A percentile compares a stretch with the other conserved stretches of the same genome.
Evolutionary conservation across 2,888 invertebrate species (phyloP).

Genomic region (Dolomedes plantarius): DNA sequence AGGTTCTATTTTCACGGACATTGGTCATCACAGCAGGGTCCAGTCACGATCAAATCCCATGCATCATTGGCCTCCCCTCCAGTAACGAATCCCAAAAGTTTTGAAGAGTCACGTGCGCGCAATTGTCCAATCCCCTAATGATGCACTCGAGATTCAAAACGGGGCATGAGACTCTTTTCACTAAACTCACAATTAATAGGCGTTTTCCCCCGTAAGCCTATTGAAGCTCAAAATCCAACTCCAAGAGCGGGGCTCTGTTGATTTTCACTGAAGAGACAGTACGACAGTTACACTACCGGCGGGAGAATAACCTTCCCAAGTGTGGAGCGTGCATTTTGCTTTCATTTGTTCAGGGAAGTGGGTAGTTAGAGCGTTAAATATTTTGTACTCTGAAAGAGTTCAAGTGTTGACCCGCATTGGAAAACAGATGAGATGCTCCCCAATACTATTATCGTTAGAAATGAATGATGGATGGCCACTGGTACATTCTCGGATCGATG

Average conservation of each 20-base stretch:
- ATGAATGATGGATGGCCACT: too few relatives aligned
- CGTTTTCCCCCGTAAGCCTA: conserved; percentile 20
- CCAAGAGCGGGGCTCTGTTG: neutral
- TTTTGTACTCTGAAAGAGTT: neutral
- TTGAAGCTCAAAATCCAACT: neutral
- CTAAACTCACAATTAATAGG: conserved; percentile 45
- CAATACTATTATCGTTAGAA: too few relatives aligned
- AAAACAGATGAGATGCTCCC: too few relatives aligned
- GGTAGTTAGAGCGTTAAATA: neutral
- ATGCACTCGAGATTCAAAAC: conserved; percentile 35
- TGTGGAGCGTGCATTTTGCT: neutral
- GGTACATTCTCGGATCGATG: too few relatives aligned
- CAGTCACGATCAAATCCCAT: conserved; percentile 56
- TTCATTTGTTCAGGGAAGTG: neutral
- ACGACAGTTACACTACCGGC: neutral
- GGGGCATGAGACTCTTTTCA: conserved; percentile 28
- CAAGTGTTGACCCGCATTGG: too few relatives aligned
- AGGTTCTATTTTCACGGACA: conserved; percentile 4
- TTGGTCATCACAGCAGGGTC: conserved; percentile 24
- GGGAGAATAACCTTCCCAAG: neutral
- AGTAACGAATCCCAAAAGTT: conserved; percentile 44
- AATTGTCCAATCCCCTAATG: conserved; percentile 57
- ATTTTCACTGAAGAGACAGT: neutral
- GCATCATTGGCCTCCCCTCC: conserved; percentile 44
- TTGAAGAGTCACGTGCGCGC: conserved; percentile 50